Evolutionary conservation across 2,113 vertebrate species (phyloP), one percentile per base, ranked within the genome.

Genomic region (Ammospiza nelsoni): DNA sequence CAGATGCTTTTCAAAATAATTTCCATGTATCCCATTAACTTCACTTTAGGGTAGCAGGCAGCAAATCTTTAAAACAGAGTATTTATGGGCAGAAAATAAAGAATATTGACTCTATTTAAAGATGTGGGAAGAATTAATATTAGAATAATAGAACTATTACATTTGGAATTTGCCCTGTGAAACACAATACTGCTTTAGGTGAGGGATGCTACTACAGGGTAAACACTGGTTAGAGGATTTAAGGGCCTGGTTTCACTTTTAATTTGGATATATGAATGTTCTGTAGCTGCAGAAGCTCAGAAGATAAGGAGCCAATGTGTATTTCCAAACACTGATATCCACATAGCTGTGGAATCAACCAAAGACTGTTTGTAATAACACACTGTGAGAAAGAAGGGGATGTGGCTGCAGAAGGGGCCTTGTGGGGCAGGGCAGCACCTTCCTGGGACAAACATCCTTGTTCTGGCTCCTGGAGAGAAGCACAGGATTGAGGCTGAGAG

Each of bases 191-290:
- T 46, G 17, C 57, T 69, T 67, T 59, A 65, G 58, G 12, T 67
- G 33, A 59, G 35, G 31, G 41, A 41, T 83, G 74, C 33, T 31
- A 24, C 31, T 54, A 5, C 5, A 61, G 43, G 2, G 14, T 58
- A 39, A 87, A 35, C 19, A 6, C 23, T 84, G 21, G 28, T 76
- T 49, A 59, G 51, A 58, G 28, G 39, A 21, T 59, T 7, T 33
- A 51, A 74, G 14, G 21, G 18, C 39, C 28, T 59, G 12, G 12
- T 82, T 92, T 95, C 37, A 43, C 37, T 77, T 71, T 58, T 57
- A 20, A n/a, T 84, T 73, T 73, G 33, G 12, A 35, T 31, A 3
- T 0, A 1, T 66, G 14, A 6, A 2, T 1, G 2, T 43, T 63
- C 52, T 48, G 52, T 25, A 24, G 20, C n/a, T 75, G 46, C 39